Percentiles rank a stretch among this genome's conserved stretches.
phyloP scores from a whole-genome alignment of 1,140 invertebrate species.

The Drosophila dunni region DNA sequence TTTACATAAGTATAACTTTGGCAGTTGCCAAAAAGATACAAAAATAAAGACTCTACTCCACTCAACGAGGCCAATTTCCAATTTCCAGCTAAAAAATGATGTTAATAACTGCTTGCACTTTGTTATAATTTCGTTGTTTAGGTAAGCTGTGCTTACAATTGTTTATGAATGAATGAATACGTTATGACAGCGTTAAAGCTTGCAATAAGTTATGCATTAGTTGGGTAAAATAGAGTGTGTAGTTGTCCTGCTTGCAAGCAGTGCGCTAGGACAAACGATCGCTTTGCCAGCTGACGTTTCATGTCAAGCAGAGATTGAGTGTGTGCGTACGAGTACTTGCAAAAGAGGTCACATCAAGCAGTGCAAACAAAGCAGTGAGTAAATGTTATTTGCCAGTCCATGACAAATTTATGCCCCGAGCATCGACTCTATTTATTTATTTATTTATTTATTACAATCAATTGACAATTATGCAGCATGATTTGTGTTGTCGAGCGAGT shows the following conservation, averaged over 20 bases:
- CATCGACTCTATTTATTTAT: slow-evolving; percentile 52
- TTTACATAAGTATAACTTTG: slow-evolving; percentile 18
- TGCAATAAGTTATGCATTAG: not conserved
- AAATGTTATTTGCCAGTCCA: slow-evolving; percentile 19
- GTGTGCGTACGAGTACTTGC: not conserved
- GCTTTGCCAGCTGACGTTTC: not conserved
- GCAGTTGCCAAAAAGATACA: slow-evolving; percentile 6
- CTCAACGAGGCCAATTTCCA: slow-evolving; percentile 16
- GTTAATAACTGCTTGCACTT: slow-evolving; percentile 38
- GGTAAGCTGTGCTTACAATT: not conserved
- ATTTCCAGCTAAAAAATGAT: slow-evolving; percentile 8
- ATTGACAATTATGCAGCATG: slow-evolving; percentile 68
- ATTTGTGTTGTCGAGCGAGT: slow-evolving; percentile 47
- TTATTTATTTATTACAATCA: slow-evolving; percentile 75
- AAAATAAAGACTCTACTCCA: not conserved
- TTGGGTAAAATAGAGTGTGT: too few species aligned
- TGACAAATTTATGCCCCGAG: slow-evolving; percentile 62
- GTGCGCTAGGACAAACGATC: not conserved
- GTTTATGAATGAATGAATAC: not conserved
- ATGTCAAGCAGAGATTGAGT: not conserved
- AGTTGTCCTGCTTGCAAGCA: too few species aligned
- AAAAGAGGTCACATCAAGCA: slow-evolving; percentile 8
- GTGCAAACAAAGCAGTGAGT: slow-evolving; percentile 15
- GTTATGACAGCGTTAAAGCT: not conserved
- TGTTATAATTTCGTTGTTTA: slow-evolving; percentile 40